These are phyloP conservation scores for Drosophila sucinea DNA, from an alignment of 1,140 invertebrate species.

Conservation along the genomic window DNA sequence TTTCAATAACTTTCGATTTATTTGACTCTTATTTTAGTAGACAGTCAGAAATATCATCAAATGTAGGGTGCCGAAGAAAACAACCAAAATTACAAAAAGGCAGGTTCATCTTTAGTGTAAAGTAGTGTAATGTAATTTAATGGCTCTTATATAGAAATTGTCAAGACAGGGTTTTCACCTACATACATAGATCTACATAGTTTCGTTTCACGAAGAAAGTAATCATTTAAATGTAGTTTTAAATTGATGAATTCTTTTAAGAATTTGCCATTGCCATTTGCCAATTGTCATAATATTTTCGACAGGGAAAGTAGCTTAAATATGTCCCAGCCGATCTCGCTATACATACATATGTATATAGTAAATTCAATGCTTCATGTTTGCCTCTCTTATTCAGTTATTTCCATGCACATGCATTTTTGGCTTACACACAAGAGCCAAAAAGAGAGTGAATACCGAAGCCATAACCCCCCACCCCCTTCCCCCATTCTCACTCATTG, in stretches of 20 bases:
- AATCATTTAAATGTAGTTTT: no score
- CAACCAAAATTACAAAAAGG: no score
- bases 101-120: no score
- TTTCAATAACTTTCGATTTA: no score
- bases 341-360: slow-evolving; percentile 16
- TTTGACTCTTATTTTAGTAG: no score
- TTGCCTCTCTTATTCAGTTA: slow-evolving; percentile 71
- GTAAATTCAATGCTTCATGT: slow-evolving; percentile 70
- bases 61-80: no score
- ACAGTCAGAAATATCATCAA: no score
- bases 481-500: neutral
- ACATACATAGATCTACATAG: no score
- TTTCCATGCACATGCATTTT: slow-evolving; percentile 75
- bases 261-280: slow-evolving; percentile 9
- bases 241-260: slow-evolving; percentile 1
- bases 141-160: no score
- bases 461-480: neutral
- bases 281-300: slow-evolving; percentile 38
- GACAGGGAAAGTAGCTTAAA: neutral
- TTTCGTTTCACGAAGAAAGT: no score
- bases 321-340: slow-evolving; percentile 1
- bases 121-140: no score
- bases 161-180: no score
- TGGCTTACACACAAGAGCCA: slow-evolving; percentile 55
- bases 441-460: slow-evolving; percentile 39